phyloP scores from a whole-genome alignment of 2,113 vertebrate species.

The Spea multiplicata region DNA sequence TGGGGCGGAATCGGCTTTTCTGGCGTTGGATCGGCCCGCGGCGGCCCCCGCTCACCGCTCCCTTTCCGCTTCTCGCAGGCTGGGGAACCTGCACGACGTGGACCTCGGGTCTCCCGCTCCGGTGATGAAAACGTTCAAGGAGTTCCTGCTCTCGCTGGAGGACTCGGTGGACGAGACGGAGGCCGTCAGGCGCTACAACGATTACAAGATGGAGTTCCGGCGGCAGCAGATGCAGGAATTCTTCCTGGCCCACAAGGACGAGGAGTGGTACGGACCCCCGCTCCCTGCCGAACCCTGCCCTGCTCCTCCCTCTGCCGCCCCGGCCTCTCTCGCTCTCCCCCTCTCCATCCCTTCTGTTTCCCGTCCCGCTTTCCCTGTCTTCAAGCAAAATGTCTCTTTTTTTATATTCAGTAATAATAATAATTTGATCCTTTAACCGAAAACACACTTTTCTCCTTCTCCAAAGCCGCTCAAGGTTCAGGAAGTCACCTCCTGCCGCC shows the following conservation, averaged over 20 bases:
- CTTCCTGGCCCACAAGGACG: constrained; percentile 90
- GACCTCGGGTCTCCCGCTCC: constrained; percentile 81
- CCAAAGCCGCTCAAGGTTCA: constrained; percentile 24
- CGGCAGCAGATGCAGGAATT: constrained; percentile 95
- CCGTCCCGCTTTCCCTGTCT: constrained; percentile 48
- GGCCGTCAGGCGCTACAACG: constrained; percentile 88
- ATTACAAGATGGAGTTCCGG: constrained; percentile 89
- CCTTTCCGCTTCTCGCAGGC: constrained; percentile 55
- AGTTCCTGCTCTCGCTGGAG: constrained; percentile 81
- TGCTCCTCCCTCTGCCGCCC: constrained; percentile 38
- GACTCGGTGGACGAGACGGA: constrained; percentile 91
- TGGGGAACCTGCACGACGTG: constrained; percentile 86
- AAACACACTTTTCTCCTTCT: constrained; percentile 36
- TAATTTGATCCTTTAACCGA: constrained; percentile 27
- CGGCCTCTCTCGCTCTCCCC: constrained; percentile 5
- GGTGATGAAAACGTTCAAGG: constrained; percentile 89
- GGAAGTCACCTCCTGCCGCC: constrained; percentile 11
- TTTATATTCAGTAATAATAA: neutral
- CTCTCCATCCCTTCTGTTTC: constrained; percentile 30
- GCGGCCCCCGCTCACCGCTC: neutral
- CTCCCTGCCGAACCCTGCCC: neutral
- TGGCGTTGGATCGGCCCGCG: neutral
- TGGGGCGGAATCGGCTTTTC: too few species aligned
- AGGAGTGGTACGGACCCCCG: constrained; percentile 82
- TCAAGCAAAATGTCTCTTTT: neutral